Percentiles rank a stretch among this genome's conserved stretches.
Evolutionary conservation across 2,797 vertebrate species (phyloP).

Genomic region (Petrocephalus sullivani): DNA sequence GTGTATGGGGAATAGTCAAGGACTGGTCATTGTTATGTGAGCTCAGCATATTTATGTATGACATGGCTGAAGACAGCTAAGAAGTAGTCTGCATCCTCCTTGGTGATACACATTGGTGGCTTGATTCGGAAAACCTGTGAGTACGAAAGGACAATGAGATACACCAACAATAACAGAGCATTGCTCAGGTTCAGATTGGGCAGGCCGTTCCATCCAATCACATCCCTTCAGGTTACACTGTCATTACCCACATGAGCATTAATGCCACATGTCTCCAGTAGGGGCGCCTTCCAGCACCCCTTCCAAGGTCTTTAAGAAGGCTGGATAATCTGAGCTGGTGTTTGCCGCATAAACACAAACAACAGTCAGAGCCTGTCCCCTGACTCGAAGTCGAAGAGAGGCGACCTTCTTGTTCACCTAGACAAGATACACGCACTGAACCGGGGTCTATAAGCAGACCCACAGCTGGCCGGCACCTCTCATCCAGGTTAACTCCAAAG

Average conservation of each 20-base stretch:
- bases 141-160: not conserved
- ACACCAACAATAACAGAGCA: not conserved
- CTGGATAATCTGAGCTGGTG: too few relatives aligned
- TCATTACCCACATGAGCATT: not conserved
- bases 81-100: slow-evolving; percentile 74
- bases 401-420: too few relatives aligned
- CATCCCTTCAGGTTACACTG: not conserved
- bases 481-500: too few relatives aligned
- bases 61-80: slow-evolving; percentile 70
- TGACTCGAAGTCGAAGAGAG: too few relatives aligned
- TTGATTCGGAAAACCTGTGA: slow-evolving; percentile 78
- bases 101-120: slow-evolving; percentile 84
- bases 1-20: not conserved
- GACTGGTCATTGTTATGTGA: slow-evolving; percentile 40
- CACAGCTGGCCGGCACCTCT: too few relatives aligned
- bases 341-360: too few relatives aligned
- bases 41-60: slow-evolving; percentile 62
- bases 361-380: too few relatives aligned
- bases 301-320: not conserved
- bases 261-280: not conserved
- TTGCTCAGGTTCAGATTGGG: not conserved
- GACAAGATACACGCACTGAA: too few relatives aligned
- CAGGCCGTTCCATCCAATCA: not conserved
- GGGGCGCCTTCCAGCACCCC: not conserved
- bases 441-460: too few relatives aligned